Conservation (phyloP, 2,113 vertebrate genomes). For the Antigone vipio region DNA sequence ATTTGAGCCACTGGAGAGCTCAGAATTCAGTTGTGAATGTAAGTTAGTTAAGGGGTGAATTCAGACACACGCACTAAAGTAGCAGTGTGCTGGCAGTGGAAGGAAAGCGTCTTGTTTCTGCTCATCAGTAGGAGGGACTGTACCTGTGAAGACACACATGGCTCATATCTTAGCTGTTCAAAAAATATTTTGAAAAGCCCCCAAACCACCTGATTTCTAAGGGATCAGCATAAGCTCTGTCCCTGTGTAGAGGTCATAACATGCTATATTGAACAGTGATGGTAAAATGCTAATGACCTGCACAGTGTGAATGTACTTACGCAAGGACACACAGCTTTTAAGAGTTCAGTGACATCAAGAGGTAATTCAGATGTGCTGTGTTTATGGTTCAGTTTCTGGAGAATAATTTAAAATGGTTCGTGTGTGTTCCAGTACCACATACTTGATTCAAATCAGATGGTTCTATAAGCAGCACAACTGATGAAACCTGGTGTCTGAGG, state of each 20-base stretch:
- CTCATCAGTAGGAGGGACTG: neutral
- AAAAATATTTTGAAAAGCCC: too few species aligned
- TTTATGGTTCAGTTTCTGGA: neutral
- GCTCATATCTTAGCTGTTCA: neutral
- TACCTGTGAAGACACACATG: neutral
- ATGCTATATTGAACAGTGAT: rapidly evolving
- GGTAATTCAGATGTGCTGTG: neutral
- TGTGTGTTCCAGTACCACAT: neutral
- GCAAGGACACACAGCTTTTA: neutral
- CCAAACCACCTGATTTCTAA: neutral
- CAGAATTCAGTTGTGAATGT: neutral
- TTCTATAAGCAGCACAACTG: neutral
- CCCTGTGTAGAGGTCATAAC: neutral
- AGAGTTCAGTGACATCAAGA: neutral
- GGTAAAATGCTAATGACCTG: neutral
- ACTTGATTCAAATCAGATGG: neutral
- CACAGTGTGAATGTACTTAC: neutral
- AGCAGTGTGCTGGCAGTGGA: neutral
- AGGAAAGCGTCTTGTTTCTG: neutral
- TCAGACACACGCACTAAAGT: neutral
- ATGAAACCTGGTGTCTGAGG: neutral
- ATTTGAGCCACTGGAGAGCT: neutral
- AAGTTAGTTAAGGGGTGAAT: neutral
- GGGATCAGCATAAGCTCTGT: neutral
- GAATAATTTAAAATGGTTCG: neutral